Base-by-base conservation (phyloP, 2,797 vertebrate species). In the Lagocephalus sceleratus region DNA sequence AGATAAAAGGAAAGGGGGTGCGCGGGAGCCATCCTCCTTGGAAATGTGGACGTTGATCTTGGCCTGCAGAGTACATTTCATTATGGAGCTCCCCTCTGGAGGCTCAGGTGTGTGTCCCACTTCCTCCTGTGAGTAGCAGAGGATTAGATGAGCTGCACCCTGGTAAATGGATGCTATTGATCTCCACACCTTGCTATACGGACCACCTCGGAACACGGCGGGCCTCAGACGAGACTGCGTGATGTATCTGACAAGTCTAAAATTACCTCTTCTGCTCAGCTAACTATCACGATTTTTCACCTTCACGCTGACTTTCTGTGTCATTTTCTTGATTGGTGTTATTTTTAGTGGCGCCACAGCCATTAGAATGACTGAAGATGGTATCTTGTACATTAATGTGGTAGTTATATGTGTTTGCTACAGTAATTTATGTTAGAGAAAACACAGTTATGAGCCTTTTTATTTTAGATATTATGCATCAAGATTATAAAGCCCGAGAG, bases 151-250 rank as follows among this genome's bases (percentile, higher is more conserved):
- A 85, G 80, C 81, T 76, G 79, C 82, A 80, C 77, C 81, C 74
- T 68, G 56, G 79, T 68, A 78, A 85, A 88, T 86, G 79, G 84
- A 88, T 68, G 79, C 78, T 89, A 89, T 90, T 88, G 89, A 89
- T 89, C 86, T 82, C 76, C 84, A 79, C 85, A 83, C 76, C 79
- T 81, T 85, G 83, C 88, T 87, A 83, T 81, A 82, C 82, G 58
- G 53, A 83, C 82, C 75, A 75, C 65, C 68, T 82, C 63, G 54
- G 68, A 80, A 71, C 64, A 64, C 52, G 70, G 78, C 79, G 68
- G 83, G 66, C 68, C 71, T 49, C 59, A 79, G 73, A 83, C 73
- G 69, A 82, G 68, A 69, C 5, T n/a, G 39, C 68, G 10, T 68
- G 63, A 84, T 68, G 64, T 84, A 73, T 75, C 60, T 60, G 63